phyloP scores from a whole-genome alignment of 1,140 invertebrate genomes.

The Octopus sinensis region DNA sequence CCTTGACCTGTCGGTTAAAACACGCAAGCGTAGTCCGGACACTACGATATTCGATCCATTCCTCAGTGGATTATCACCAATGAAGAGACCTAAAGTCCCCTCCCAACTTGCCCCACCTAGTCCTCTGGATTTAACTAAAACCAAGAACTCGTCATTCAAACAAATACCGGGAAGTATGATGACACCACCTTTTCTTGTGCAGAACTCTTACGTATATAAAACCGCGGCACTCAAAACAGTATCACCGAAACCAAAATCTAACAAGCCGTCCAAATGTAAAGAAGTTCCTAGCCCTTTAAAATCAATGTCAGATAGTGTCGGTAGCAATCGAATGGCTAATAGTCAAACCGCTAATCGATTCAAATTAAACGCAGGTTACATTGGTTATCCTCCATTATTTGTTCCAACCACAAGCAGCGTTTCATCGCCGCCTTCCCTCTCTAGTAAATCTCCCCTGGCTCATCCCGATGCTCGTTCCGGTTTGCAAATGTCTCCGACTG shows the following conservation, averaged over 20 bases:
- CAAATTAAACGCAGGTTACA: neutral
- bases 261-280: conserved; percentile 3
- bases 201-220: conserved; percentile 3
- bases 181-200: neutral
- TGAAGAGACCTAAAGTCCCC: neutral
- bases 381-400: neutral
- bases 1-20: conserved; percentile 33
- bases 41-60: conserved; percentile 19
- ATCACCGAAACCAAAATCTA: neutral
- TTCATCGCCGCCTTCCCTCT: neutral
- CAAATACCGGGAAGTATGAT: no score
- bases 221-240: neutral
- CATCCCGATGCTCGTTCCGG: neutral
- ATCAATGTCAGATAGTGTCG: neutral
- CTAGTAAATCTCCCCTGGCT: neutral
- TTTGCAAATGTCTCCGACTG: neutral
- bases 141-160: neutral
- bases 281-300: neutral
- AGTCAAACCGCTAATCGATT: neutral
- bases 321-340: neutral
- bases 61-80: neutral
- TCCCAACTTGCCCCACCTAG: neutral
- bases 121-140: conserved; percentile 10
- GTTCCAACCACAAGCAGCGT: neutral
- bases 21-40: conserved; percentile 25